Conservation (phyloP, 2,113 vertebrate species). For the Speoplatyrhinus poulsoni region DNA sequence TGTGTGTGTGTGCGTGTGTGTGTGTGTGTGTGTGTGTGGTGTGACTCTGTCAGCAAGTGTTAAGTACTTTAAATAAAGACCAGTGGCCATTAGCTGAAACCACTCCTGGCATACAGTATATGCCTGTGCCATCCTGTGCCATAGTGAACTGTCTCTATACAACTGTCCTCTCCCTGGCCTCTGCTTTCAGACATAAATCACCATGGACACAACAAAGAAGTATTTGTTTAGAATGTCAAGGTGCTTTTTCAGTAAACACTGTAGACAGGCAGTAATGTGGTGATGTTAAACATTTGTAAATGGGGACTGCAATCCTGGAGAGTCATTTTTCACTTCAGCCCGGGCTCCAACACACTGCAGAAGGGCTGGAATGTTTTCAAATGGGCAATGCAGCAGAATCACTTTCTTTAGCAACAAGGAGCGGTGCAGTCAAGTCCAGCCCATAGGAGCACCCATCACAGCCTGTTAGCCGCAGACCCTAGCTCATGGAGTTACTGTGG, state of each 20-base stretch:
- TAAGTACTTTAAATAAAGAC: slow-evolving; percentile 36
- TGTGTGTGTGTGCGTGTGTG: slow-evolving; percentile 20
- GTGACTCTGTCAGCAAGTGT: neutral
- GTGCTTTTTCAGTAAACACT: slow-evolving; percentile 4
- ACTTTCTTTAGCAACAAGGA: slow-evolving; percentile 24
- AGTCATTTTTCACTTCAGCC: slow-evolving; percentile 55
- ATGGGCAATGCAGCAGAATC: slow-evolving; percentile 67
- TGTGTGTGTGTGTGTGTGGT: slow-evolving; percentile 23
- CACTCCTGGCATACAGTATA: too few relatives aligned
- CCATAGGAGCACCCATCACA: slow-evolving; percentile 27
- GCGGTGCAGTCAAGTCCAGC: slow-evolving; percentile 38
- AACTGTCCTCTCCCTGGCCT: slow-evolving; percentile 1
- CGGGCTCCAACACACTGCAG: slow-evolving; percentile 68
- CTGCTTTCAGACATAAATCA: slow-evolving; percentile 31
- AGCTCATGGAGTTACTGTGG: neutral
- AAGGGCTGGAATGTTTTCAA: slow-evolving; percentile 67
- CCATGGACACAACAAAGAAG: neutral
- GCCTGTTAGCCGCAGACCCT: neutral
- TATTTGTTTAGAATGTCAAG: slow-evolving; percentile 7
- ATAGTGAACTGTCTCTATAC: neutral
- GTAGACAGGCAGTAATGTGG: neutral
- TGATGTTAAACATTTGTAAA: slow-evolving; percentile 4
- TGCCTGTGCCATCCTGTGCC: too few relatives aligned
- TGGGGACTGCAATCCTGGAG: slow-evolving; percentile 38
- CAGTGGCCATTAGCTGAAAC: neutral